Percentiles rank a stretch among this genome's conserved stretches.
These are phyloP conservation scores for Zaprionus camerounensis DNA, from an alignment of 1,140 invertebrate species.

Conservation along the genomic window DNA sequence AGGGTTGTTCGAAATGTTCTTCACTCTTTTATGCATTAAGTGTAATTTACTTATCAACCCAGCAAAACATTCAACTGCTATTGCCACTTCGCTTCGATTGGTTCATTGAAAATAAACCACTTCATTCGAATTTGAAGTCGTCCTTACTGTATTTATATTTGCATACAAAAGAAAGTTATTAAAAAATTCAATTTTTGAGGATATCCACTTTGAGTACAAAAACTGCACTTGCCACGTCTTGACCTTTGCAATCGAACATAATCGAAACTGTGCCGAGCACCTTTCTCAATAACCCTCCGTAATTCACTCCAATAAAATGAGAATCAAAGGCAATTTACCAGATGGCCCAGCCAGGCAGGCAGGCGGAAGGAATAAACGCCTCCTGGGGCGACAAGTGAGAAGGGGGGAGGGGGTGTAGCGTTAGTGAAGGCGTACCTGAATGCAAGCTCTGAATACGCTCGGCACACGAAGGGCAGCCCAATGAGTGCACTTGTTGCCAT, in stretches of 20 bases:
- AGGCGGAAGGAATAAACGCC: constrained; percentile 1
- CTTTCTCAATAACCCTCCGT: constrained; percentile 32
- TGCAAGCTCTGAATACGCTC: constrained; percentile 2
- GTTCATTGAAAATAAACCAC: background rate
- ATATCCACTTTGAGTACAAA: constrained; percentile 25
- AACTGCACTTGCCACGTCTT: constrained; percentile 39
- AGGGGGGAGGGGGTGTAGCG: background rate
- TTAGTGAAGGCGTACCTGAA: background rate
- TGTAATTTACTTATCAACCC: background rate
- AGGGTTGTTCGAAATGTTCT: background rate
- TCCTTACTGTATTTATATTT: background rate
- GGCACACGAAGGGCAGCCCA: constrained; percentile 16
- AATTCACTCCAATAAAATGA: constrained; percentile 47
- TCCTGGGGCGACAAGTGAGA: background rate
- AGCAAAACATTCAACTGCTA: background rate
- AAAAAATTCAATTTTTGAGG: constrained; percentile 17
- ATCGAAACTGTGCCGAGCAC: constrained; percentile 52
- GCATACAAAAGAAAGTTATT: constrained; percentile 16
- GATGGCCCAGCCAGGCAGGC: constrained; percentile 16
- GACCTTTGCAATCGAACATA: constrained; percentile 48
- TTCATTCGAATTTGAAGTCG: background rate
- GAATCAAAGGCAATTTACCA: constrained; percentile 42
- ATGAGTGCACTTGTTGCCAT: constrained; percentile 76
- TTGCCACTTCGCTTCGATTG: background rate
- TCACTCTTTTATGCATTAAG: background rate